Base-by-base conservation (phyloP, 2,113 vertebrate genomes). In the Tamias sibiricus region DNA sequence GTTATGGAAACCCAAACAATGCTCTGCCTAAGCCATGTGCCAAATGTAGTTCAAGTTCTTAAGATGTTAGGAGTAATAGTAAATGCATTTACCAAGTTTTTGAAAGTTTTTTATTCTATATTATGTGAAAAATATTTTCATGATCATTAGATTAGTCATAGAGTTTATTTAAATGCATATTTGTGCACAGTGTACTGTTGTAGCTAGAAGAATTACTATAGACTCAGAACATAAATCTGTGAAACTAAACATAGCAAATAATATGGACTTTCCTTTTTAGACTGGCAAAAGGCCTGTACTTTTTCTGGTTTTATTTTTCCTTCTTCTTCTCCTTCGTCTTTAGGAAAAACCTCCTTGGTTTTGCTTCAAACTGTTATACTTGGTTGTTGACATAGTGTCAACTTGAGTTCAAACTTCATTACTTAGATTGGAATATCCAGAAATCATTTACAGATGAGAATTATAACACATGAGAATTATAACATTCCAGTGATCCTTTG, bases 201-300 rank as follows among this genome's bases (percentile, higher is more conserved):
- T 77, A 88, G 54, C 52, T 79, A 77, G 40, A 87, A 81, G 54
- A 93, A 82, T 74, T 42, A 79, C 82, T n/a, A 40, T 40, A 42
- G 75, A 19, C 74, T 94, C 85, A 82, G 47, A 89, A 44, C 28
- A 91, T 64, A 97, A 94, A 90, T 87, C 80, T 88, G 82, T 89
- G 76, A 94, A 71, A 83, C 24, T 28, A 62, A 89, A 75, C 74
- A 72, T 7, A 62, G 54, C 6, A 74, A 42, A 96, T 35, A 74
- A 79, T 75, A 37, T 9, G 37, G n/a, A 83, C 86, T 93, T 83
- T 89, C 13, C 42, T 77, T 87, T 87, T 89, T 24, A 71, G 54
- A 35, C 44, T 79, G 92, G 68, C 40, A 30, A 72, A 94, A 94
- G 82, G 30, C 44, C 30, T 32, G 90, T 12, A 24, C 19, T 28